Evolutionary conservation across 2,888 invertebrate species (phyloP).

Genomic region (Peribatodes rhomboidaria): DNA sequence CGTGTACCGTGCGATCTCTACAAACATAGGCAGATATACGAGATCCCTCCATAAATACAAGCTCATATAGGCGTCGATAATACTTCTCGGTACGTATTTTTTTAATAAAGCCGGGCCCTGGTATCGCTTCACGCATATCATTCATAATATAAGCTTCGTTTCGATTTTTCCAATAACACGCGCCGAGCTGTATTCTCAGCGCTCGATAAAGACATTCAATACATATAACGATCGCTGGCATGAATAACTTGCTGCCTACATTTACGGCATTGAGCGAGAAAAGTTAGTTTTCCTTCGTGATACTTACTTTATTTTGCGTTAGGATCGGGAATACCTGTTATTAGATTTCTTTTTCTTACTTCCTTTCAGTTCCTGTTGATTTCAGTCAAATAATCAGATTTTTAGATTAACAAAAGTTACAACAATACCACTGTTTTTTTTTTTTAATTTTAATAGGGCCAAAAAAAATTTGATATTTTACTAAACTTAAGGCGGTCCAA

Average conservation of each 20-base stretch:
- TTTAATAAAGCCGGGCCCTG: slow-evolving; percentile 39
- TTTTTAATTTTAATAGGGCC: too few relatives aligned
- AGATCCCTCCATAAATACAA: not conserved
- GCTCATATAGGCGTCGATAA: slow-evolving; percentile 32
- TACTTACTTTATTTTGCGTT: not conserved
- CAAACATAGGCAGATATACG: not conserved
- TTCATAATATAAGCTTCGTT: slow-evolving; percentile 36
- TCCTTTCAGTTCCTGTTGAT: too few relatives aligned
- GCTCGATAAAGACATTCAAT: slow-evolving; percentile 31
- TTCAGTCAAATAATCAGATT: too few relatives aligned
- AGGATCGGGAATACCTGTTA: not conserved
- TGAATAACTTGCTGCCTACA: slow-evolving; percentile 28
- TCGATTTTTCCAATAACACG: slow-evolving; percentile 36
- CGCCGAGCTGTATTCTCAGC: slow-evolving; percentile 28
- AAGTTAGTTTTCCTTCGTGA: slow-evolving; percentile 11
- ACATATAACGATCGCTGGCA: slow-evolving; percentile 30
- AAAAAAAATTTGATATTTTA: too few relatives aligned
- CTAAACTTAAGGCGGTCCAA: too few relatives aligned
- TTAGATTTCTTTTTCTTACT: too few relatives aligned
- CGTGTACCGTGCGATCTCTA: not conserved
- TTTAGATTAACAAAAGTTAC: too few relatives aligned
- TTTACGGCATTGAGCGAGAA: slow-evolving; percentile 18
- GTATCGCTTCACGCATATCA: slow-evolving; percentile 45
- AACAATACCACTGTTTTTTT: too few relatives aligned
- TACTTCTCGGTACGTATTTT: slow-evolving; percentile 17